These are phyloP conservation scores for Danio aesculapii DNA, from an alignment of 2,797 vertebrate genomes.

Conservation along the genomic window DNA sequence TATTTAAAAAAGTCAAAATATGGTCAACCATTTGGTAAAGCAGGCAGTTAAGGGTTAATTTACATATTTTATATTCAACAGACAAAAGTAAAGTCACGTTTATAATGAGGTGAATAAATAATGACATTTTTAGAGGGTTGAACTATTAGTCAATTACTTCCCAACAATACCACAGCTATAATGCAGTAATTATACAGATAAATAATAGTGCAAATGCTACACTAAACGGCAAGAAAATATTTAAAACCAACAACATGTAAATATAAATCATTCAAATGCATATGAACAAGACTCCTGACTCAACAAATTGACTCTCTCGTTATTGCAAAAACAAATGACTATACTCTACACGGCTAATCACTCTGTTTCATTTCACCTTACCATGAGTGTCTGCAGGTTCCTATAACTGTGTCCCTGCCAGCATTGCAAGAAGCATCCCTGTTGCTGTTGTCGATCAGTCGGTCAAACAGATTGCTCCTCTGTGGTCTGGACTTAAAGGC, in stretches of 20 bases:
- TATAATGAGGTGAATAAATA: no score
- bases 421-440: conserved; percentile 13
- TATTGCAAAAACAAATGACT: background rate
- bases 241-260: background rate
- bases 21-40: no score
- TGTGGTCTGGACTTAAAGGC: conserved; percentile 76
- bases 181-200: background rate
- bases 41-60: no score
- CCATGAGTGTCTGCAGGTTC: conserved; percentile 29
- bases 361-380: conserved; percentile 26
- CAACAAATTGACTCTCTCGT: background rate
- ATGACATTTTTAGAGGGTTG: no score
- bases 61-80: no score
- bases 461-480: conserved; percentile 68
- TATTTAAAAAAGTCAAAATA: no score
- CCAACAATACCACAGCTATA: no score
- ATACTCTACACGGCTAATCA: conserved; percentile 11
- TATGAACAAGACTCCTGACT: background rate
- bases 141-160: no score
- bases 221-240: background rate
- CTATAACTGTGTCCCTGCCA: conserved; percentile 18
- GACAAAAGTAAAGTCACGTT: no score
- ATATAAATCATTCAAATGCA: background rate
- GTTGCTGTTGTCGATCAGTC: conserved; percentile 46
- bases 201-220: background rate